These are phyloP conservation scores for Drosophila nasuta DNA, from an alignment of 1,140 invertebrate genomes.

Conservation along the genomic window DNA sequence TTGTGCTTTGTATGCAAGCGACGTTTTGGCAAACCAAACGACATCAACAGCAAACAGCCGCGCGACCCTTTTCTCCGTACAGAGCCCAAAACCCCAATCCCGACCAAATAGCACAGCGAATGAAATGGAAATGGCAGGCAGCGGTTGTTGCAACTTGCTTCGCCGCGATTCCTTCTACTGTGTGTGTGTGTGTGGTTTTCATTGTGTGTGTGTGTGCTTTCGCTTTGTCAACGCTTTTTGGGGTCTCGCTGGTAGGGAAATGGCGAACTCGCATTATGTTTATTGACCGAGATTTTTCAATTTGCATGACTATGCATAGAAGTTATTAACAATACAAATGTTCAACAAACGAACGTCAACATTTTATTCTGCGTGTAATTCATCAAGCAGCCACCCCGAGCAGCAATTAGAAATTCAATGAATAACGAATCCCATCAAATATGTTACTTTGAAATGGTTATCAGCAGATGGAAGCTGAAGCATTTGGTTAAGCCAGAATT, in stretches of 20 bases:
- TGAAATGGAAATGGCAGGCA: slow-evolving; percentile 39
- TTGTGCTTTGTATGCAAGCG: slow-evolving; percentile 56
- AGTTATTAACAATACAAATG: slow-evolving; percentile 46
- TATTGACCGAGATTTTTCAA: slow-evolving; percentile 73
- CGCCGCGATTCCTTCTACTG: slow-evolving; percentile 11
- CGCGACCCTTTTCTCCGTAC: background rate
- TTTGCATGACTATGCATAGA: slow-evolving; percentile 50
- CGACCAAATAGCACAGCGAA: slow-evolving; percentile 30
- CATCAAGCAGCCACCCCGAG: background rate
- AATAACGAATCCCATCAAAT: slow-evolving; percentile 23
- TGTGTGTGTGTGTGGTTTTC: slow-evolving; percentile 2
- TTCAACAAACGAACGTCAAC: slow-evolving; percentile 9
- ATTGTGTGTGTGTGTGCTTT: slow-evolving; percentile 34
- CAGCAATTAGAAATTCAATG: slow-evolving; percentile 12
- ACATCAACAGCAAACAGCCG: slow-evolving; percentile 15
- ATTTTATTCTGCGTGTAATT: background rate
- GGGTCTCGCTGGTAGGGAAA: slow-evolving; percentile 13
- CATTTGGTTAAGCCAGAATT: slow-evolving; percentile 20
- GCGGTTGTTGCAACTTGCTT: slow-evolving; percentile 38
- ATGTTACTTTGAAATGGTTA: slow-evolving; percentile 12
- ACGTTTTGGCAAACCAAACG: slow-evolving; percentile 43
- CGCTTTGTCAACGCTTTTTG: slow-evolving; percentile 57
- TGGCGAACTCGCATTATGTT: slow-evolving; percentile 42
- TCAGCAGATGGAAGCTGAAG: slow-evolving; percentile 12
- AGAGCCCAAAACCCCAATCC: slow-evolving; percentile 15